phyloP scores from a whole-genome alignment of 2,888 invertebrate genomes.

The Orthosia gracilis region DNA sequence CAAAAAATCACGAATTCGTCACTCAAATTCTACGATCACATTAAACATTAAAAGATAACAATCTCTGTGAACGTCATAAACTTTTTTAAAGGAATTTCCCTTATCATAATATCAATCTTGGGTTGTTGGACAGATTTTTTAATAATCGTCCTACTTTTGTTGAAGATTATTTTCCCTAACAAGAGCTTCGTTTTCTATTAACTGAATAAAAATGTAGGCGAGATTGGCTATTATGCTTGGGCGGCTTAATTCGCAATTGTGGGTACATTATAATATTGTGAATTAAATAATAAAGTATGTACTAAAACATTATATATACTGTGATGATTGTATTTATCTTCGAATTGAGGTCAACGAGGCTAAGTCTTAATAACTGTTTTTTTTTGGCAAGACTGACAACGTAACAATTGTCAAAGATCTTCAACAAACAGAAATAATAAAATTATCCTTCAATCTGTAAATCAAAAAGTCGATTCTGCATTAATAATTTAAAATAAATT shows the following conservation, averaged over 20 bases:
- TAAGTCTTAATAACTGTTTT: background rate
- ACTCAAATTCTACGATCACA: slow-evolving; percentile 6
- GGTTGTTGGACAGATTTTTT: slow-evolving; percentile 62
- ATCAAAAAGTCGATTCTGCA: too few species aligned
- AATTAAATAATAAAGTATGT: background rate
- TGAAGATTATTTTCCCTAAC: slow-evolving; percentile 51
- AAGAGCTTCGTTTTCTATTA: slow-evolving; percentile 60
- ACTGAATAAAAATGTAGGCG: slow-evolving; percentile 58
- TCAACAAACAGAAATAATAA: too few species aligned
- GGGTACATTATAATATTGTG: slow-evolving; percentile 44
- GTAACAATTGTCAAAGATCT: too few species aligned
- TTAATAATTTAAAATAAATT: background rate
- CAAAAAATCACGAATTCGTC: background rate
- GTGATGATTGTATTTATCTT: slow-evolving; percentile 20
- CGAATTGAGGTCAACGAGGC: background rate
- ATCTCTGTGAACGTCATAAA: slow-evolving; percentile 11
- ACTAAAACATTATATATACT: slow-evolving; percentile 6
- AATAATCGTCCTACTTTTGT: slow-evolving; percentile 48
- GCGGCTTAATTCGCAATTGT: slow-evolving; percentile 49
- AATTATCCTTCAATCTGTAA: background rate
- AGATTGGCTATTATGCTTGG: slow-evolving; percentile 54
- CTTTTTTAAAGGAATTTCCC: slow-evolving; percentile 25
- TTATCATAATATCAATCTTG: slow-evolving; percentile 65
- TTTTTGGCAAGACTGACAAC: too few species aligned
- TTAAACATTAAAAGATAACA: slow-evolving; percentile 29